A percentile compares a stretch with the other conserved stretches of the same genome.
phyloP scores from a whole-genome alignment of 2,113 vertebrate species.

The Buteo buteo region DNA sequence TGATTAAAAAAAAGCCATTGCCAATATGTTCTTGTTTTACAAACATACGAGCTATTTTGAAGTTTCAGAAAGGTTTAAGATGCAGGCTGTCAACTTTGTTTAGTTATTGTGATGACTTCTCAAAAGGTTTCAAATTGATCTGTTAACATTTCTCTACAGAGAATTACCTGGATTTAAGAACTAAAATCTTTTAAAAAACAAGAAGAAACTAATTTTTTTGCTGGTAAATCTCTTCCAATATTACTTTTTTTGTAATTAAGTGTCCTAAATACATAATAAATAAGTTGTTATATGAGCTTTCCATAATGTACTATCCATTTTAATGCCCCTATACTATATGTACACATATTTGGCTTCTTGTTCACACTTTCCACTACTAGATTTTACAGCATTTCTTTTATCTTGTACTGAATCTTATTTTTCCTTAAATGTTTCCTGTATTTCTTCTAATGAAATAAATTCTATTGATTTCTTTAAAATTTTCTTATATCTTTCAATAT shows the following conservation, averaged over 20 bases:
- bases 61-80: constrained; percentile 23
- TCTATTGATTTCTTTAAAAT: neutral
- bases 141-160: neutral
- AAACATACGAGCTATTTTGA: constrained; percentile 29
- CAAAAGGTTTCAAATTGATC: neutral
- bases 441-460: neutral
- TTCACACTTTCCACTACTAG: neutral
- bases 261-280: neutral
- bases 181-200: neutral
- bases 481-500: neutral
- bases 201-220: neutral
- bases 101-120: neutral
- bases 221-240: neutral
- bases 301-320: neutral
- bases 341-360: neutral
- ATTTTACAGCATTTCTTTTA: neutral
- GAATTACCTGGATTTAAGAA: neutral
- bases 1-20: constrained; percentile 12
- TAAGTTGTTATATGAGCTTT: neutral
- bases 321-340: fast-evolving
- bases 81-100: neutral
- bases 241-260: neutral
- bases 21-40: constrained; percentile 43
- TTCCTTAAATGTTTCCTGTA: neutral
- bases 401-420: neutral